Base-by-base conservation (phyloP, 2,888 invertebrate species). In the Pediacus dermestoides region DNA sequence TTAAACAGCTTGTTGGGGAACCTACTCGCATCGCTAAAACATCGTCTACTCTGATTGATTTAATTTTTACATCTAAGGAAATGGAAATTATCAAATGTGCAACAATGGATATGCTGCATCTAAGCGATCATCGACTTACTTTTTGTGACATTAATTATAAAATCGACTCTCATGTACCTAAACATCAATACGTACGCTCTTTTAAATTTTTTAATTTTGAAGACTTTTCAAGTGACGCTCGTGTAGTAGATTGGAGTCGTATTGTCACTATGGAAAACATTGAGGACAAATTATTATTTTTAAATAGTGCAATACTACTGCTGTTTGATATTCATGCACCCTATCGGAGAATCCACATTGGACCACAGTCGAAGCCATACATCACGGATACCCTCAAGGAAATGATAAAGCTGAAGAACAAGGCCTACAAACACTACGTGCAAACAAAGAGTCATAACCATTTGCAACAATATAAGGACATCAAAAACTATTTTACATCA, bases 291-390 rank as follows among this genome's bases (percentile, higher is more conserved):
- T 14, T 32, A 13, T 3, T 14, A 13, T 32, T 21, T 32, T 10
- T 32, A 9, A 32, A 22, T 32, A 1, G 23, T 11, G 2, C 13
- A 6, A 11, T 32, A n/a, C 9, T 32, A 31, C 8, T 6, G 9
- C 10, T 37, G 4, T 37, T 37, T 12, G 3, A 31, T 10, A 2
- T 2, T 8, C 33, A 38, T 38, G 38, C 33, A 1, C 38, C 26
- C 14, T 15, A 16, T 4, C 16, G 38, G 10, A 38, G 30, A 4
- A 12, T 28, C 1, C 18, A 28, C 10, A 33, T 18, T 2, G 27
- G 26, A 8, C 27, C n/a, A 16, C 27, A 32, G 7, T 33, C 33
- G 1, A 21, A 21, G 11, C 37, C 37, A 12, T 37, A 26, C 16
- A 22, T 34, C 4, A 34, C 34, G 2, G 2, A 25, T 16, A 35